Base-by-base conservation (phyloP, 2,797 vertebrate genomes). In the Sebastes glaucus region DNA sequence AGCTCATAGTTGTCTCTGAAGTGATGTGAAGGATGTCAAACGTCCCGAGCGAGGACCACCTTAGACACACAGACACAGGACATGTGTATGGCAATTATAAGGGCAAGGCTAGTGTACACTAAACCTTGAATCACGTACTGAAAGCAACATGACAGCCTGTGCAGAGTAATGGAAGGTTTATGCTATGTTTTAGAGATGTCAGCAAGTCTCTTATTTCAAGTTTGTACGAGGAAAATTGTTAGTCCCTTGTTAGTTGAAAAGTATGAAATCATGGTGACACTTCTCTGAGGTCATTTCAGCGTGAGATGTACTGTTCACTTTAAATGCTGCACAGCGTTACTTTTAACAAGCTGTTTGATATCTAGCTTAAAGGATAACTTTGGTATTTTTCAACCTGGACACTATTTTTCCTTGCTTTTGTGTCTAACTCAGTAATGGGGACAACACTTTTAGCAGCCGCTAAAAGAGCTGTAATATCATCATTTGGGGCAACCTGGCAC, bases 191-290 rank as follows among this genome's bases (percentile, higher is more conserved):
- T 4, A 53, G 22, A 55, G 20, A 33, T 7, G 30, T 75, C 63
- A 72, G 53, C 71, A 33, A 11, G 67, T 65, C 5, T 81, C 57
- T 28, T 60, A 5, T 75, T 75, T 68, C 78, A 55, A 1, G n/a
- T 30, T 25, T 25, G n/a, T 5, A 5, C 6, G 0, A 5, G 3
- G 18, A 11, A 10, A 35, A 74, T 16, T 3, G 16, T 3, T 0
- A 30, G 22, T 33, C 9, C 7, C 11, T 13, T 7, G 6, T 5
- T 25, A 20, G 55, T 9, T 10, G 1, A 11, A 57, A 49, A 52
- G n/a, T 22, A 10, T 18, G 27, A 67, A 20, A n/a, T n/a, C n/a
- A n/a, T n/a, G n/a, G n/a, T 66, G 52, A 52, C 4, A 22, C 33
- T 16, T 20, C 22, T 38, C 18, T 28, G 25, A 55, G 38, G 23